Evolutionary conservation across 1,140 invertebrate species (phyloP).

Genomic region (Arctopsyche grandis): DNA sequence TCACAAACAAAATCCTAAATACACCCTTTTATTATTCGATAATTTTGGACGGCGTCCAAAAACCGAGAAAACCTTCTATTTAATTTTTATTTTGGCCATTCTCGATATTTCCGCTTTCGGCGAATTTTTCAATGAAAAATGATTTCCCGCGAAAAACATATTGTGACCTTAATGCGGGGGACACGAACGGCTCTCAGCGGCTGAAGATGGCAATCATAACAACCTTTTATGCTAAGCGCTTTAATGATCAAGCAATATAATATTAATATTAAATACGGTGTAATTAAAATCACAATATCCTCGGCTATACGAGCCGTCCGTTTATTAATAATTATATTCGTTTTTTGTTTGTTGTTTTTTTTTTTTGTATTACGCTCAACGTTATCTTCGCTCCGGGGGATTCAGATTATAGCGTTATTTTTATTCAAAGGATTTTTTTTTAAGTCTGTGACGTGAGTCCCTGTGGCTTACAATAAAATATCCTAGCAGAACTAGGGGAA

Average conservation of each 20-base stretch:
- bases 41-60: not conserved
- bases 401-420: not conserved
- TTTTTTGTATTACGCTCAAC: not conserved
- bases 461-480: conserved; percentile 22
- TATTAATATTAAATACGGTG: not conserved
- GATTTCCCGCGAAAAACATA: conserved; percentile 29
- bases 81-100: conserved; percentile 23
- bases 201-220: not conserved
- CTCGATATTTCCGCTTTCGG: conserved; percentile 14
- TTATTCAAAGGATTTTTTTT: not conserved
- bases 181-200: not conserved
- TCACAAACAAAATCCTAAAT: not conserved
- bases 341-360: not conserved
- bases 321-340: not conserved
- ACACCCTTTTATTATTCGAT: not conserved
- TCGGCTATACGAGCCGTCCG: no score
- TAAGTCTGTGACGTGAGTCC: not conserved
- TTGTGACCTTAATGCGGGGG: conserved; percentile 8
- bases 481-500: conserved; percentile 4
- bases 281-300: not conserved
- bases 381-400: not conserved
- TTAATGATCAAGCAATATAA: not conserved
- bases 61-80: conserved; percentile 6
- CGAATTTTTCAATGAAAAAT: conserved; percentile 28
- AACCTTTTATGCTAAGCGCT: not conserved